phyloP scores from a whole-genome alignment of 2,888 invertebrate species.

The Bombyx huttoni region DNA sequence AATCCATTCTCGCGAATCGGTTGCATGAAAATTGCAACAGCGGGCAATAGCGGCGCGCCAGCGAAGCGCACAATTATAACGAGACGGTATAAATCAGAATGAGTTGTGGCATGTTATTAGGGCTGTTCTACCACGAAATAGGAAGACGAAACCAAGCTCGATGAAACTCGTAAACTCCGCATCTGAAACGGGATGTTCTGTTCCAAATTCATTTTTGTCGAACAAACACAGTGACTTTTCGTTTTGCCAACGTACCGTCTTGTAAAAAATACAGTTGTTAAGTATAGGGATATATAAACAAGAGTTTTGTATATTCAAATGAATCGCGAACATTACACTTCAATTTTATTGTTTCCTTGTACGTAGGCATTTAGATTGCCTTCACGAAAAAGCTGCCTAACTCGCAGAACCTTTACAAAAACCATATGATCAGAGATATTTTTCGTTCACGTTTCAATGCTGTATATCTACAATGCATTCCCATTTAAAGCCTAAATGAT shows the following conservation, averaged over 20 bases:
- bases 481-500: too few relatives aligned
- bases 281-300: conserved; percentile 6
- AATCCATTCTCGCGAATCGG: conserved; percentile 60
- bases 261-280: background rate
- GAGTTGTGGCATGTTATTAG: conserved; percentile 72
- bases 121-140: conserved; percentile 57
- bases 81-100: conserved; percentile 71
- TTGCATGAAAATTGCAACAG: conserved; percentile 68
- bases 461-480: too few relatives aligned
- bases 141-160: conserved; percentile 49
- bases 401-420: background rate
- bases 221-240: conserved; percentile 1
- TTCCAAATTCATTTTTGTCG: conserved; percentile 26
- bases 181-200: conserved; percentile 26
- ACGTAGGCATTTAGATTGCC: conserved; percentile 22
- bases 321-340: conserved; percentile 23
- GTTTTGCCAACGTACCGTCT: background rate
- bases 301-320: conserved; percentile 19
- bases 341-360: conserved; percentile 22
- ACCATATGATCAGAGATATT: background rate
- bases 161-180: conserved; percentile 42
- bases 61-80: conserved; percentile 69
- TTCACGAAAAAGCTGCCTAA: background rate
- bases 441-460: background rate
- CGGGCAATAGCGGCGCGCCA: conserved; percentile 56